Evolutionary conservation across 2,888 invertebrate genomes (phyloP), one percentile per base, ranked within the genome.

Genomic region (Meghimatium bilineatum): DNA sequence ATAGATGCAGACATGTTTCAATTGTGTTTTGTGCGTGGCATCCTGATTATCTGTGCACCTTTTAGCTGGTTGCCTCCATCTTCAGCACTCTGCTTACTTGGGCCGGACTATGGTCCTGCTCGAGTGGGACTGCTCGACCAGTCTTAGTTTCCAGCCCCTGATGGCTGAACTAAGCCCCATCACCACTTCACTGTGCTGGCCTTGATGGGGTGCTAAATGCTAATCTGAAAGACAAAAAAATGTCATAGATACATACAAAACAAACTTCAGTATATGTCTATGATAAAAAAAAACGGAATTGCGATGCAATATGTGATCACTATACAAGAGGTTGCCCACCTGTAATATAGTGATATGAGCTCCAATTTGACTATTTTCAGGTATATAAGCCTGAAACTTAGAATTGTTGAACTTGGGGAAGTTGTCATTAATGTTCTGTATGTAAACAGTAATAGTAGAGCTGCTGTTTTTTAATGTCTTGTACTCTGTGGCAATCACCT

Each of bases 381-480:
- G 34, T 14, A 86, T 60, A 63, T n/a, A 52, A 20, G 44, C 82
- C 20, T 49, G 44, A 52, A 67, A 86, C 23, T 38, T 36, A 12
- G 52, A 38, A 0, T 38, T 26, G 32, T 71, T 32, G 77, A 86
- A 86, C 36, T 56, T 60, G 20, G 86, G 86, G 56, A 78, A 49
- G 49, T 86, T 76, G 72, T 86, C 86, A 52, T 86, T 86, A n/a
- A 75, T 82, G 66, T 86, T 84, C 49, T 72, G 38, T 26, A 82
- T 71, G 0, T 36, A 20, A 34, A 86, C 60, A 23, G 66, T 44
- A 56, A 83, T 56, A 12, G 52, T 71, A 38, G 67, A 17, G 52
- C 34, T 74, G 8, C 23, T 32, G 29, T 10, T 74, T 74, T 10
- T 12, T 52, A 32, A 20, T 52, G 49, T 32, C 3, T 23, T 32